These are phyloP conservation scores for Anolis carolinensis DNA, from an alignment of 2,113 vertebrate species.

Conservation along the genomic window DNA sequence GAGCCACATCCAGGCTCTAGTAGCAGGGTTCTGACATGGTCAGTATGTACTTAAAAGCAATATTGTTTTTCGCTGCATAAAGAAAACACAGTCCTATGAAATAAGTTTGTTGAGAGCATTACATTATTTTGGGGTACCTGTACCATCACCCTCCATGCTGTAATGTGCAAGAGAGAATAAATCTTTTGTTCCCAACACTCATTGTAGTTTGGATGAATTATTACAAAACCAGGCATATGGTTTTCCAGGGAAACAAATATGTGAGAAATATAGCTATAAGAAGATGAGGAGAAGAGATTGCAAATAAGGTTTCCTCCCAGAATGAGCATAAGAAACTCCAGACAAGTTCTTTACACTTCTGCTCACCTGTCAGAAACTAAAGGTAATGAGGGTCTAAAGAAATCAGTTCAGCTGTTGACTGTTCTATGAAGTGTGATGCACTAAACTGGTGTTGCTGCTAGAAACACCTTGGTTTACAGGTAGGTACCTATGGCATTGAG, in stretches of 20 bases:
- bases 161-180: not conserved
- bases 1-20: too few species aligned
- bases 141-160: not conserved
- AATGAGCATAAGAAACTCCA: not conserved
- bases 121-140: not conserved
- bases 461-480: slow-evolving; percentile 12
- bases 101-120: not conserved
- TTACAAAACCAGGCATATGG: not conserved
- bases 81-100: not conserved
- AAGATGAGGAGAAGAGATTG: not conserved
- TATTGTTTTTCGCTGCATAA: not conserved
- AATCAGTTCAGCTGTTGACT: slow-evolving; percentile 24
- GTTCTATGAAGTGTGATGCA: slow-evolving; percentile 25
- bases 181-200: not conserved
- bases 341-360: not conserved
- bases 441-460: not conserved
- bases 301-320: not conserved
- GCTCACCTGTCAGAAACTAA: slow-evolving; percentile 19
- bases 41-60: not conserved
- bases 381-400: slow-evolving; percentile 44
- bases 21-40: too few species aligned
- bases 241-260: not conserved
- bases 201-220: not conserved
- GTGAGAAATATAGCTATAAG: not conserved
- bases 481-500: not conserved